A percentile compares a stretch with the other conserved stretches of the same genome.
phyloP scores from a whole-genome alignment of 1,140 invertebrate species.

The Pteromalus puparum region DNA sequence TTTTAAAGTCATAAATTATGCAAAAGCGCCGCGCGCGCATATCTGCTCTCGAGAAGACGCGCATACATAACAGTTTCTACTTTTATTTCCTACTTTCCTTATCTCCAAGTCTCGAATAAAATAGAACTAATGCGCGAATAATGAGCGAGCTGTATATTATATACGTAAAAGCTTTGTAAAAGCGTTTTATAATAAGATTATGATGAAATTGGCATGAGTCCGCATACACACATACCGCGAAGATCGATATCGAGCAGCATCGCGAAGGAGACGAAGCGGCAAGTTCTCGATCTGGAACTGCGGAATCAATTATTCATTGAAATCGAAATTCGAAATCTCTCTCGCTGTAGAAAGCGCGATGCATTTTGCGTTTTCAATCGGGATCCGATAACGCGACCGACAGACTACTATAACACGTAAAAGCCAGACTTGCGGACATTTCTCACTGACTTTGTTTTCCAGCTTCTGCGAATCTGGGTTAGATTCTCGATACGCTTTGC shows the following conservation, averaged over 20 bases:
- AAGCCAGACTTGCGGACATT: too few species aligned
- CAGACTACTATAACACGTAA: too few species aligned
- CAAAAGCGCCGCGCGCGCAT: not conserved
- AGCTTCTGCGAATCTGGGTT: too few species aligned
- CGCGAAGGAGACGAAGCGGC: not conserved
- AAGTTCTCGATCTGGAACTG: not conserved
- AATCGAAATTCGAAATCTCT: slow-evolving; percentile 19
- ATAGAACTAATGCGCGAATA: not conserved
- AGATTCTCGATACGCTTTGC: too few species aligned
- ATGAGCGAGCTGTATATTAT: not conserved
- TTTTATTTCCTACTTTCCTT: not conserved
- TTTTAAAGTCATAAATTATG: not conserved
- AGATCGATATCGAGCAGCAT: not conserved
- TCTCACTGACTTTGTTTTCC: too few species aligned
- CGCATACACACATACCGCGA: too few species aligned
- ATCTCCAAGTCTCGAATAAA: not conserved
- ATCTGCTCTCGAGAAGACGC: not conserved
- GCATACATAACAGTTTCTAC: not conserved
- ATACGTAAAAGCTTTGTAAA: not conserved
- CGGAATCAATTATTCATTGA: not conserved
- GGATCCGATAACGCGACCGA: too few species aligned
- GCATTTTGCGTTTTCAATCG: too few species aligned
- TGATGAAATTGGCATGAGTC: not conserved
- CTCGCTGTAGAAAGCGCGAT: not conserved
- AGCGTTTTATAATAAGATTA: not conserved